Evolutionary conservation across 2,888 invertebrate genomes (phyloP), one percentile per base, ranked within the genome.

Genomic region (Heliconius charithonia): DNA sequence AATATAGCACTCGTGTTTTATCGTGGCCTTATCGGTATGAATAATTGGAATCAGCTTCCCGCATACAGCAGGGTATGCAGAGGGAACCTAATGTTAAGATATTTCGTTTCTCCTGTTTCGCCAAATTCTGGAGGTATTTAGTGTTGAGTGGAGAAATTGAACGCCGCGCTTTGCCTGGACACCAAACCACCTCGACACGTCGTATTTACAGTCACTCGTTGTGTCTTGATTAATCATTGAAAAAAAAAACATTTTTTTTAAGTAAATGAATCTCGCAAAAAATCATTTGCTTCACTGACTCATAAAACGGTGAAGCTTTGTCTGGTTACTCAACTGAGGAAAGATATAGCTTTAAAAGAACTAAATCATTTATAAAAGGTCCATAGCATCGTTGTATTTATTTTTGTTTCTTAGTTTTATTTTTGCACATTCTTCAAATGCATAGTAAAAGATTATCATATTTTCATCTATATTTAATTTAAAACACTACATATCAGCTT

Each of bases 1-100:
- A 72, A 72, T 56, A 63, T 45, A 13, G 32, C 51, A 70, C 37
- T 65, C 70, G 25, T 56, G 41, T 29, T 62, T 73, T 73, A 73
- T 32, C 37, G n/a, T 37, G 29, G 25, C 59, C 29, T 32, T 29
- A 73, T 59, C 59, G 29, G 25, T 63, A 22, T 63, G 73, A 63
- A 41, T 27, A 25, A 63, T 41, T 41, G 19, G 63, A 22, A 22
- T 7, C 45, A 45, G 45, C 19, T 19, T 51, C 19, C 19, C 19
- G 2, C 45, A 51, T 6, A 45, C 16, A 45, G 45, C 45, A 1
- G 37, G 37, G 37, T 10, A 45, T 6, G 6, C 16, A 0, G 45
- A 6, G 45, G 19, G 45, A 2, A 51, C 45, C 45, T 51, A 51
- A 19, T 6, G 19, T 51, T 51, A 45, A 45, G 45, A 37, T 37